A percentile compares a stretch with the other conserved stretches of the same genome.
phyloP scores from a whole-genome alignment of 2,113 vertebrate genomes.

The Dipodomys spectabilis region DNA sequence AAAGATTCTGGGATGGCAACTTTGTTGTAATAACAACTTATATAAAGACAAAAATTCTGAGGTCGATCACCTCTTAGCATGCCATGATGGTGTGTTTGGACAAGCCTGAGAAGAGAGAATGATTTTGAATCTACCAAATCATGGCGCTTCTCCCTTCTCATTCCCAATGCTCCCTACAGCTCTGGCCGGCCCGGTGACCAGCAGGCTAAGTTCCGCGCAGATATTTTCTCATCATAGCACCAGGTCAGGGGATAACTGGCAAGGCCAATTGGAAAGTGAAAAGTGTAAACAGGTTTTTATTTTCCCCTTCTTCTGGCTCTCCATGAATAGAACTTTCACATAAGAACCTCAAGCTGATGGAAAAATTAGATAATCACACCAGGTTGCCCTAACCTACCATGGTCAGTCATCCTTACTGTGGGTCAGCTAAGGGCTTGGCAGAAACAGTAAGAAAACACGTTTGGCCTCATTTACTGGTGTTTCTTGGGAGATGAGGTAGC shows the following conservation, averaged over 20 bases:
- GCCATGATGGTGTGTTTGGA: neutral
- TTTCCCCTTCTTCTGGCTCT: slow-evolving; percentile 78
- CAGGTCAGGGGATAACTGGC: slow-evolving; percentile 85
- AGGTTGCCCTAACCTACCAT: slow-evolving; percentile 53
- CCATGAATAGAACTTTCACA: slow-evolving; percentile 85
- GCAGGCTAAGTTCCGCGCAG: slow-evolving; percentile 69
- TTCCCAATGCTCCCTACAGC: neutral
- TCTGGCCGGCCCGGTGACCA: neutral
- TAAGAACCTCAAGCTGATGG: slow-evolving; percentile 78
- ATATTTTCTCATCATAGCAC: slow-evolving; percentile 83
- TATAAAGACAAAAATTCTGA: neutral
- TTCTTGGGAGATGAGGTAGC: neutral
- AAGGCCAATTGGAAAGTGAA: slow-evolving; percentile 82
- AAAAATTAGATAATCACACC: slow-evolving; percentile 82
- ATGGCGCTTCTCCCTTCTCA: neutral
- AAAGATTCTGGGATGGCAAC: neutral
- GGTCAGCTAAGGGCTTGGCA: slow-evolving; percentile 63
- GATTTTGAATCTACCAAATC: neutral
- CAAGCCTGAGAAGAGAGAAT: neutral
- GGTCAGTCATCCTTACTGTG: slow-evolving; percentile 42
- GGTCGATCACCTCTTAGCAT: neutral
- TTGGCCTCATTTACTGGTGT: slow-evolving; percentile 3
- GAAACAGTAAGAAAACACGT: slow-evolving; percentile 34
- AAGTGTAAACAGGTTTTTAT: slow-evolving; percentile 84
- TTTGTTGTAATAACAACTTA: too few species aligned